Conservation (phyloP, 2,888 invertebrate genomes). For the Petrophora chlorosata region DNA sequence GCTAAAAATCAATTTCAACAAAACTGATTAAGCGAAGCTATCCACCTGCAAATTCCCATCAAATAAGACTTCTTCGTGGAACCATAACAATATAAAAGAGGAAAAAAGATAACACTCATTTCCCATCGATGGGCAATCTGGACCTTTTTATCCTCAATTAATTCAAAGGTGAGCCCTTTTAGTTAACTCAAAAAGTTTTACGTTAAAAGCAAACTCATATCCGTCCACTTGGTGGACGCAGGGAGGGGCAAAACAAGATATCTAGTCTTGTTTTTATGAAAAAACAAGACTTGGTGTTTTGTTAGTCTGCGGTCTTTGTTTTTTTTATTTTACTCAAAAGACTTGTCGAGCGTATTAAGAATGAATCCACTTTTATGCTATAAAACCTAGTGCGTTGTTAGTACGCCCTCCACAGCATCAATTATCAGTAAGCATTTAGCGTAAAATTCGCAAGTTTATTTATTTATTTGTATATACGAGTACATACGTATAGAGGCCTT, state of each 20-base stretch:
- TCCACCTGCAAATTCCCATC: background rate
- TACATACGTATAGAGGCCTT: too few relatives aligned
- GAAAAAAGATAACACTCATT: constrained; percentile 25
- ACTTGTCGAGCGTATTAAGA: too few relatives aligned
- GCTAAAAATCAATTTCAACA: too few relatives aligned
- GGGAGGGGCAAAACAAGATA: constrained; percentile 19
- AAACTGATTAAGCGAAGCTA: too few relatives aligned
- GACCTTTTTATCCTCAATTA: constrained; percentile 36
- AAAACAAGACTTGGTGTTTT: background rate
- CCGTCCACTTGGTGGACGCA: constrained; percentile 15
- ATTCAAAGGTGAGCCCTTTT: constrained; percentile 36
- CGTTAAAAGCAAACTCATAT: constrained; percentile 36
- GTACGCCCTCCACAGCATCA: too few relatives aligned
- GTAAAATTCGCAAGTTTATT: too few relatives aligned
- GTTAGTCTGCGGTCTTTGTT: background rate
- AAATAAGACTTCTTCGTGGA: constrained; percentile 11
- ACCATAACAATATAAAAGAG: constrained; percentile 26
- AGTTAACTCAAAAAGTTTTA: constrained; percentile 36
- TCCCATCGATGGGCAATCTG: constrained; percentile 20
- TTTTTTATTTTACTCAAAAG: too few relatives aligned
- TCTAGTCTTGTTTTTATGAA: background rate
- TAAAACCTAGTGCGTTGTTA: too few relatives aligned
- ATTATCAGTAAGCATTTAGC: too few relatives aligned
- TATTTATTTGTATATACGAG: too few relatives aligned
- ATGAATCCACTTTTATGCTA: too few relatives aligned